These are phyloP conservation scores for Myripristis murdjan DNA, from an alignment of 2,797 vertebrate species.

Conservation along the genomic window DNA sequence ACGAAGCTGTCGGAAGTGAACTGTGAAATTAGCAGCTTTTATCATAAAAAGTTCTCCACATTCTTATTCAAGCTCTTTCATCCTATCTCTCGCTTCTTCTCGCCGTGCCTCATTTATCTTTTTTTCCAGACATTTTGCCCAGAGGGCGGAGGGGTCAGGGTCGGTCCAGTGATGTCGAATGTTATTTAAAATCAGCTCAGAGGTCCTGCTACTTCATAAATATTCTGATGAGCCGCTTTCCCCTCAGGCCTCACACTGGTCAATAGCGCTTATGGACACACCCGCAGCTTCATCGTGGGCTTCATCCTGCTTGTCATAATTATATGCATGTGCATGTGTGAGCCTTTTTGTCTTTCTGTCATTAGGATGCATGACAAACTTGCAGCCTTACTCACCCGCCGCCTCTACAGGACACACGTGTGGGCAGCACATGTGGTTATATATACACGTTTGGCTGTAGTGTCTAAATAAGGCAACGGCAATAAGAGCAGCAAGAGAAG, in stretches of 20 bases:
- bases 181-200: conserved; percentile 44
- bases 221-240: conserved; percentile 66
- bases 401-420: conserved; percentile 36
- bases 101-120: conserved; percentile 30
- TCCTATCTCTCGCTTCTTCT: not conserved
- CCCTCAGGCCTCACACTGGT: conserved; percentile 45
- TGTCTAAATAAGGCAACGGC: conserved; percentile 67
- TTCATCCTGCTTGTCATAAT: conserved; percentile 13
- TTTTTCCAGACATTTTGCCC: conserved; percentile 33
- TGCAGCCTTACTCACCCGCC: not conserved
- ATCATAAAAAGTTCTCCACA: no score
- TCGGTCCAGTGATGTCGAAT: conserved; percentile 56
- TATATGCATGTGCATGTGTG: not conserved
- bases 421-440: conserved; percentile 47
- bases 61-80: no score
- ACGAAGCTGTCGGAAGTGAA: no score
- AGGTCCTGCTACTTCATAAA: conserved; percentile 69
- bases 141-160: conserved; percentile 41
- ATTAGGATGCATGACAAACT: conserved; percentile 16
- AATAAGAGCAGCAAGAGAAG: conserved; percentile 1
- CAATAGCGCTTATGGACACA: conserved; percentile 37
- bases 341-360: not conserved
- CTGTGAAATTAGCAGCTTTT: no score
- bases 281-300: not conserved
- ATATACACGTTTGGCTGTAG: conserved; percentile 50